Evolutionary conservation across 2,797 vertebrate species (phyloP).

Genomic region (Mycteria americana): DNA sequence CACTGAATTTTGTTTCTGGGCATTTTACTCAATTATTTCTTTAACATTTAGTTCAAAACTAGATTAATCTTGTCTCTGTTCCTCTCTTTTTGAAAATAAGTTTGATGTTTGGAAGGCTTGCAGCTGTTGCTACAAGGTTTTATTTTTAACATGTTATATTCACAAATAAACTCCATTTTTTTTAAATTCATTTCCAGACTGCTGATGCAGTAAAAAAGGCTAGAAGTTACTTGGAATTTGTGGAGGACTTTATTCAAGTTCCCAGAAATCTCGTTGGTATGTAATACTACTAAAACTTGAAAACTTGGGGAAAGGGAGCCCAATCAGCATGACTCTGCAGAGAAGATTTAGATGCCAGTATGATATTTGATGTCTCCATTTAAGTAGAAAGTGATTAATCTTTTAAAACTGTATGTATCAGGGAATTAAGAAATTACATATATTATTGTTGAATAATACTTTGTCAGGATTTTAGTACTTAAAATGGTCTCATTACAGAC

Average conservation of each 20-base stretch:
- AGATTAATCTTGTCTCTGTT: not conserved
- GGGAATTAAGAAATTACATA: not conserved
- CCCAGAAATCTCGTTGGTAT: constrained; percentile 96
- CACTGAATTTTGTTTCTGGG: not conserved
- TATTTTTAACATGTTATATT: not conserved
- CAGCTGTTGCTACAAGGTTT: not conserved
- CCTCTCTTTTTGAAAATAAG: not conserved
- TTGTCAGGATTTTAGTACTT: not conserved
- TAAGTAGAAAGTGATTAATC: not conserved
- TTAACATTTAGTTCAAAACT: not conserved
- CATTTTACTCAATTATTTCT: not conserved
- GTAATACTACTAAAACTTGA: constrained; percentile 67
- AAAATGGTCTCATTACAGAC: not conserved
- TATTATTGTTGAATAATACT: not conserved
- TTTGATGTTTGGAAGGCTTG: not conserved
- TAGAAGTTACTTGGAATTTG: constrained; percentile 92
- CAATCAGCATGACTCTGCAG: not conserved
- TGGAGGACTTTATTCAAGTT: constrained; percentile 97
- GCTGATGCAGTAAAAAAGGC: constrained; percentile 95
- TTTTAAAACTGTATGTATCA: not conserved
- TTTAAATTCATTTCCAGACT: constrained; percentile 75
- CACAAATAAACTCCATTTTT: not conserved
- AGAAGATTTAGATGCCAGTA: not conserved
- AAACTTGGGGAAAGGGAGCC: not conserved
- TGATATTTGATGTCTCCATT: not conserved